Percentiles rank a stretch among this genome's conserved stretches.
phyloP scores from a whole-genome alignment of 2,888 invertebrate genomes.

The Lingula anatina region DNA sequence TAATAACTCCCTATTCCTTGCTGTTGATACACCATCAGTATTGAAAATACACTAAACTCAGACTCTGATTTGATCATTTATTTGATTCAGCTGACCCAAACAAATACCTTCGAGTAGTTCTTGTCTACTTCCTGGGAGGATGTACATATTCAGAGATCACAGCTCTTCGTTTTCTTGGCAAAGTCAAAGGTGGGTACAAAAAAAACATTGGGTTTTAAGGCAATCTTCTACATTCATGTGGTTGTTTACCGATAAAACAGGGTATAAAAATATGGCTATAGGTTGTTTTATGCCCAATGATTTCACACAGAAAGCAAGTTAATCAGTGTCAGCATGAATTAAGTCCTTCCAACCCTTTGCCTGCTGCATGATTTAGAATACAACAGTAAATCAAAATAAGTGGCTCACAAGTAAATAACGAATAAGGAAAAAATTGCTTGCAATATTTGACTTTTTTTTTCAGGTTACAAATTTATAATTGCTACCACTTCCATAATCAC shows the following conservation, averaged over 20 bases:
- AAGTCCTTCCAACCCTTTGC: no score
- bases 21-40: no score
- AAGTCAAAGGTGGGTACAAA: constrained; percentile 54
- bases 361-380: no score
- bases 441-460: constrained; percentile 9
- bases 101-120: constrained; percentile 57
- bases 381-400: no score
- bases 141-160: constrained; percentile 88
- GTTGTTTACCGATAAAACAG: background rate
- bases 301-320: no score
- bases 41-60: background rate
- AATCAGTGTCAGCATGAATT: no score
- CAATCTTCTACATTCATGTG: background rate
- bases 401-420: no score
- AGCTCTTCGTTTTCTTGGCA: constrained; percentile 79
- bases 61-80: background rate
- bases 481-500: constrained; percentile 74
- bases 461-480: constrained; percentile 71
- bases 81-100: background rate
- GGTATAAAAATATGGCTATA: background rate
- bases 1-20: no score
- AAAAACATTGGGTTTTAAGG: no score
- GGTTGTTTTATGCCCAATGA: background rate
- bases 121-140: constrained; percentile 88
- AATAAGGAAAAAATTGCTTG: background rate